phyloP scores from a whole-genome alignment of 2,113 vertebrate species.

The Nyctibius bracteatus region DNA sequence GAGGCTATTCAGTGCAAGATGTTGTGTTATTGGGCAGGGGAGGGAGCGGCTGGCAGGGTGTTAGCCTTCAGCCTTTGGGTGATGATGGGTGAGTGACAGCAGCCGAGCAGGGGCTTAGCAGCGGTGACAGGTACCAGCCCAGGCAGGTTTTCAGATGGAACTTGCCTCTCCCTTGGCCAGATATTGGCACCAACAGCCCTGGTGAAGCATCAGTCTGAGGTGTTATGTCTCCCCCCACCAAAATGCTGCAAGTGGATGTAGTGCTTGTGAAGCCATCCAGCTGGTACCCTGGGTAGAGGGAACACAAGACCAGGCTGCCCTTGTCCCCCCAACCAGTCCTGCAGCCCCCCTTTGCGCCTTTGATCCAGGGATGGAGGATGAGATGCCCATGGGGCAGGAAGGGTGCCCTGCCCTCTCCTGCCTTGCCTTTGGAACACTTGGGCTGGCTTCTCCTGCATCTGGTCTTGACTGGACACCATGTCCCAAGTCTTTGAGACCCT shows the following conservation, averaged over 20 bases:
- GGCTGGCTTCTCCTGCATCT: neutral
- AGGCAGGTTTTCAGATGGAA: neutral
- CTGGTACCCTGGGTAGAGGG: accelerated
- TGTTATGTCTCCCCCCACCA: neutral
- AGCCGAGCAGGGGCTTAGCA: neutral
- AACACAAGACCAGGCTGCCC: neutral
- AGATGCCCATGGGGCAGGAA: neutral
- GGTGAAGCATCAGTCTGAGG: accelerated
- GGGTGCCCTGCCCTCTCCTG: neutral
- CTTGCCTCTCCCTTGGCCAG: neutral
- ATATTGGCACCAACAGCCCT: neutral
- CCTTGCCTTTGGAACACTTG: neutral
- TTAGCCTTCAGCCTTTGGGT: neutral
- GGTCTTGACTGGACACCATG: neutral
- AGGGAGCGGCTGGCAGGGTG: neutral
- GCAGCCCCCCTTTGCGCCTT: neutral
- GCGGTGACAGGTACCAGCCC: neutral
- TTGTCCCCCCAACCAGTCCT: neutral
- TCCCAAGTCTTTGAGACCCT: neutral
- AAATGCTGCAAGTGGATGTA: neutral
- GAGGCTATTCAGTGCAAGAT: neutral
- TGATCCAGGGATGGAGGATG: neutral
- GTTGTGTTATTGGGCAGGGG: neutral
- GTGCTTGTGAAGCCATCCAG: neutral
- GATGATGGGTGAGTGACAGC: neutral